Evolutionary conservation across 2,113 vertebrate genomes (phyloP), one percentile per base, ranked within the genome.

Genomic region (Chloebia gouldiae): DNA sequence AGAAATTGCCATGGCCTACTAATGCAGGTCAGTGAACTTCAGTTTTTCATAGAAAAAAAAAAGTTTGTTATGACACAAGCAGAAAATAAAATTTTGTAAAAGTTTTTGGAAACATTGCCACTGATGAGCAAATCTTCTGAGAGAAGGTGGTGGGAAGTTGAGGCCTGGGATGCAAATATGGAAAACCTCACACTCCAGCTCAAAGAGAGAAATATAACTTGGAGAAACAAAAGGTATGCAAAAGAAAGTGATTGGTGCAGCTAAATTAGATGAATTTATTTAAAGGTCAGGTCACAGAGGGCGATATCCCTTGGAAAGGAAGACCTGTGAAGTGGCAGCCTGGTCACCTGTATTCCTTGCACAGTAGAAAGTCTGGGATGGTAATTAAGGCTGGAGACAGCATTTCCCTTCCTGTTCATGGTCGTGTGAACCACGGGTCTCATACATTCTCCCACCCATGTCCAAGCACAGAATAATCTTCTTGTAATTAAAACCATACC

Each of bases 1-100:
- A 56, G 50, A 61, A 65, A 10, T 9, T 35, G 16, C 15, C 7
- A 37, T 0, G 0, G 9, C 22, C 27, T 61, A 0, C 19, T 77
- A 7, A 2, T 13, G 6, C 24, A 65, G 64, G 54, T 61, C 19
- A 53, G 16, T 17, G 24, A 31, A 40, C 28, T 77, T 35, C 13
- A 24, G 7, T 28, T 66, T 72, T 44, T 47, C 3, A 10, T 1
- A 35, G 45, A 23, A 77, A 39, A 50, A 8, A 8, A 0, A 1
- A 16, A 44, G 5, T 3, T 81, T 23, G 0, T 64, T 64, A 27
- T 7, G 33, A 59, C 10, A 64, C 25, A 47, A 54, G 8, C 35
- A 45, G 23, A 64, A 79, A 60, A 14, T 13, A 53, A 64, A 37
- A 16, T 68, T 51, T 61, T 35, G 4, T 44, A 23, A 86, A 65